Base-by-base conservation (phyloP, 2,113 vertebrate genomes). In the Hyperopisus bebe region DNA sequence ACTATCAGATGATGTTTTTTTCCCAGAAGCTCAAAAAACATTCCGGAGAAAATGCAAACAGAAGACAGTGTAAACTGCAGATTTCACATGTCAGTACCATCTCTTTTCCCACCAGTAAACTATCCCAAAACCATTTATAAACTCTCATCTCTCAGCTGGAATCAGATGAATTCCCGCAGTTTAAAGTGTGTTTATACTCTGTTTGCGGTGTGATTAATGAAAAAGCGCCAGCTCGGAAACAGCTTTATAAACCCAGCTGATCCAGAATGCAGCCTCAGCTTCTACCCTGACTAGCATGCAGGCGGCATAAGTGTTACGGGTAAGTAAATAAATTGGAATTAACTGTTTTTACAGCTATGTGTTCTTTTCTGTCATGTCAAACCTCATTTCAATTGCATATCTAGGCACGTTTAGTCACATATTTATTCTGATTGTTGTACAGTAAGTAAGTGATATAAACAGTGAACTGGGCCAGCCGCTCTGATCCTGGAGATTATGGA, bases 201-300 rank as follows among this genome's bases (percentile, higher is more conserved):
- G 82, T 84, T 84, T 84, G 82, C 44, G 19, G 82, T 44, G 39
- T 84, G 82, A 46, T 46, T 84, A 47, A 84, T 84, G 44, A 84
- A 24, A 47, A n/a, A n/a, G 24, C 21, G 1, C 0, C 21, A 21
- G 24, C 17, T 84, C n/a, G 24, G 21, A 10, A 27, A 11, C 82
- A 84, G 44, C 19, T 84, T 46, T 47, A 84, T 47, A 84, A 84
- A 84, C 82, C 17, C 44, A 47, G 39, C 42, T 84, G 46, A 84
- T 47, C 44, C 39, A 84, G 74, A 42, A 19, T 19, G 31, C 8
- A 80, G 15, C 39, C 19, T 84, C 74, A 21, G 42, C 5, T 44
- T 19, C 42, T 11, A 21, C 44, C 3, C 82, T 84, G 44, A 21
- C 10, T 44, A 47, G 44, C 42, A 84, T 84, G 44, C 19, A 84